Evolutionary conservation across 2,113 vertebrate species (phyloP).

Genomic region (Hydropotes inermis): DNA sequence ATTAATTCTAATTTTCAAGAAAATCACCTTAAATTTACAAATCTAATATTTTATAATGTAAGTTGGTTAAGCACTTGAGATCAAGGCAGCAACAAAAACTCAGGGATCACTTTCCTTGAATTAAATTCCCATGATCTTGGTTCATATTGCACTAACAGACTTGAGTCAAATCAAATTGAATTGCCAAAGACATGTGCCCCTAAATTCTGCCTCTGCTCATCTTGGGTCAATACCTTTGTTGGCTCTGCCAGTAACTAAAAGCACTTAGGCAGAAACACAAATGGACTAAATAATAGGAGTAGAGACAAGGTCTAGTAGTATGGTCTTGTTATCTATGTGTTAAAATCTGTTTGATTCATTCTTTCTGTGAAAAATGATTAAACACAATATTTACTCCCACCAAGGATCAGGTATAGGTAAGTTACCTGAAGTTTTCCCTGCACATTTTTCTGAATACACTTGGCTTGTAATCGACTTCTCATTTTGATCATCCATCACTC

Average conservation of each 20-base stretch:
- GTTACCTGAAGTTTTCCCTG: not conserved
- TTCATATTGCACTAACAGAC: not conserved
- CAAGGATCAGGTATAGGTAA: rapidly evolving
- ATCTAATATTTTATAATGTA: not conserved
- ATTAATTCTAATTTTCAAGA: not conserved
- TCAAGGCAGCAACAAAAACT: not conserved
- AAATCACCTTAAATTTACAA: not conserved
- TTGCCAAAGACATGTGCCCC: not conserved
- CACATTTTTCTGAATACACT: rapidly evolving
- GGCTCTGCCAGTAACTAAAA: not conserved
- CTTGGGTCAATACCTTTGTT: not conserved
- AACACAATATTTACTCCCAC: not conserved
- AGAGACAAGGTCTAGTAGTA: not conserved
- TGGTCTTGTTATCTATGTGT: not conserved
- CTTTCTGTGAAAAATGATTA: not conserved
- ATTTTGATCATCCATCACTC: not conserved
- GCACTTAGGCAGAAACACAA: slow-evolving; percentile 32
- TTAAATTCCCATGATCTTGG: not conserved
- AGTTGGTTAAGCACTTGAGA: not conserved
- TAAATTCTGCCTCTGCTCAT: not conserved
- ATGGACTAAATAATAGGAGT: not conserved
- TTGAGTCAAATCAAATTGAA: not conserved
- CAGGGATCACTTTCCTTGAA: not conserved
- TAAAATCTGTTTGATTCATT: not conserved
- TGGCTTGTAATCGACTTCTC: rapidly evolving